Base-by-base conservation (phyloP, 2,888 invertebrate genomes). In the Polyommatus iphigenia region DNA sequence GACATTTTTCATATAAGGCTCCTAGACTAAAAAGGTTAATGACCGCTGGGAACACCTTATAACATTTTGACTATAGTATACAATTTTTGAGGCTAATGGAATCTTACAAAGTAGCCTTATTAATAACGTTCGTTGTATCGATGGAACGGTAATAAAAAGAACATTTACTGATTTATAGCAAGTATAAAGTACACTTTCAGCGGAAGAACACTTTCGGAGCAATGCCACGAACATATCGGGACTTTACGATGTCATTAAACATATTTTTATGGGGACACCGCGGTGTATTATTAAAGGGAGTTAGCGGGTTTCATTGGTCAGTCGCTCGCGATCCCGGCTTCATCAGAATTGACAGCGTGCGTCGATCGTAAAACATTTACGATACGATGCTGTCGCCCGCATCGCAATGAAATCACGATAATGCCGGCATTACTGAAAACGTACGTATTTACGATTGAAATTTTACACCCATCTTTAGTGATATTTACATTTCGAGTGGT, bases 261-360 rank as follows among this genome's bases (percentile, higher is more conserved):
- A 92, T 92, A 93, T 92, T 93, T 93, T 94, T 93, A 93, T 88
- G 93, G 90, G 88, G 89, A 91, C 89, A 90, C 89, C 88, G 89
- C 86, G 88, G 89, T 88, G 91, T 90, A 88, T 85, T 89, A 88
- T 89, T 91, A 91, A 83, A 87, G 90, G 89, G 90, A 84, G 85
- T 85, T 85, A 84, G 85, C 84, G 83, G 84, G 85, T 89, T 90
- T 89, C 89, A 89, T 89, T 89, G 90, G 90, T 87, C 90, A 89
- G 88, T 89, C 87, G 88, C 87, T 87, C 87, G 85, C 84, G 85
- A 88, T 88, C 87, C 86, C 87, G 87, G 87, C 88, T 88, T 86
- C 87, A 85, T 84, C 85, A 86, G 84, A 88, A 90, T 89, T 90
- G 90, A 90, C 89, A 91, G 88, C 87, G 87, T 85, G 88, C 82